Conservation (phyloP, 1,140 invertebrate species). For the Trichogramma pretiosum region DNA sequence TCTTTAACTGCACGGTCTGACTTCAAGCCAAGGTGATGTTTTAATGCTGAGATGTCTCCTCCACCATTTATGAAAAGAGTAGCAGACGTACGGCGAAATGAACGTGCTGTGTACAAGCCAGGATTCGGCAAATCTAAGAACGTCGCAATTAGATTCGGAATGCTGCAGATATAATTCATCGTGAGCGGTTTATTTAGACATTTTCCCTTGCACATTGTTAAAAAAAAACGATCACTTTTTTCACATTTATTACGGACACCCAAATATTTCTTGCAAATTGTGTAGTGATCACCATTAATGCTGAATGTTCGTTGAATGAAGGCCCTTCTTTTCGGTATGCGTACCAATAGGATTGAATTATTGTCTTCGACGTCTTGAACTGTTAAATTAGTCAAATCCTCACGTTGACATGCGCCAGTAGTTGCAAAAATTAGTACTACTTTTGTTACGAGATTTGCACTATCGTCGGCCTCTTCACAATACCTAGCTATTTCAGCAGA, state of each 20-base stretch:
- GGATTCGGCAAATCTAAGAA: neutral
- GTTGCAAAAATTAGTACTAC: too few relatives aligned
- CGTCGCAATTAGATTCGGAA: neutral
- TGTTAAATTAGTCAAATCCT: too few relatives aligned
- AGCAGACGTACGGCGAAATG: neutral
- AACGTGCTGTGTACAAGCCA: neutral
- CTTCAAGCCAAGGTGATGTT: too few relatives aligned
- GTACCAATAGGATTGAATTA: neutral
- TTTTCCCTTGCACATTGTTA: neutral
- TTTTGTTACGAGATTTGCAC: too few relatives aligned
- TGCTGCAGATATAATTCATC: neutral
- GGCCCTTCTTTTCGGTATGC: neutral
- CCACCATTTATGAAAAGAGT: neutral
- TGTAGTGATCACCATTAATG: neutral
- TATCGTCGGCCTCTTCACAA: too few relatives aligned
- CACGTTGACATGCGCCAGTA: too few relatives aligned
- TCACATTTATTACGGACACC: neutral
- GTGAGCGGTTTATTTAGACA: neutral
- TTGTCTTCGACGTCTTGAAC: neutral
- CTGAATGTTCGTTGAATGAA: neutral
- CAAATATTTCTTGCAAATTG: neutral
- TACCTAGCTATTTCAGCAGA: too few relatives aligned
- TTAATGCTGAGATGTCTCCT: too few relatives aligned
- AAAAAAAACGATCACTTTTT: neutral
- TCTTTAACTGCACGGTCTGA: too few relatives aligned